phyloP scores from a whole-genome alignment of 2,888 invertebrate genomes.

The Periphyllus acericola region DNA sequence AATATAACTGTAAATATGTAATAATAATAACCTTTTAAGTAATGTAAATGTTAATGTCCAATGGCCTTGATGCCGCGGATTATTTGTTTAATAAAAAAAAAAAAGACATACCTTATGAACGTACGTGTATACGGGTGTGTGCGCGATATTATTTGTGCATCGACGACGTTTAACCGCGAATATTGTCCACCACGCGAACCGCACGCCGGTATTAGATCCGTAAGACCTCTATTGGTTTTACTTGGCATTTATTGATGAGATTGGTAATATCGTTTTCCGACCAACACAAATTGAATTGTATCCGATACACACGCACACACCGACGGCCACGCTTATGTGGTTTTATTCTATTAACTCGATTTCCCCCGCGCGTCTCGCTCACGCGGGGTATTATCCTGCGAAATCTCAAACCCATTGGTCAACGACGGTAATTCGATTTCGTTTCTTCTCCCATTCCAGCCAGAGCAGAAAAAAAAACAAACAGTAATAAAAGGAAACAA shows the following conservation, averaged over 20 bases:
- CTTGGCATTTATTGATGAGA: constrained; percentile 50
- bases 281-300: constrained; percentile 46
- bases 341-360: constrained; percentile 27
- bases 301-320: background rate
- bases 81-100: no score
- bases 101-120: background rate
- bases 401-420: constrained; percentile 29
- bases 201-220: background rate
- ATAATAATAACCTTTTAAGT: no score
- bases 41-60: no score
- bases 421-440: constrained; percentile 8
- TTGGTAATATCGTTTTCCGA: constrained; percentile 31
- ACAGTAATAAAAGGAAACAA: no score
- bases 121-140: no score
- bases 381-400: background rate
- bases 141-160: background rate
- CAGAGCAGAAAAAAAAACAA: background rate
- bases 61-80: no score
- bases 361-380: background rate
- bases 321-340: background rate
- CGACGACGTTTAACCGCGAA: background rate
- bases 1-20: no score
- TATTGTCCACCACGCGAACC: background rate
- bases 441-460: background rate
- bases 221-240: constrained; percentile 3